Base-by-base conservation (phyloP, 2,888 invertebrate species). In the Trachelus tabidus region DNA sequence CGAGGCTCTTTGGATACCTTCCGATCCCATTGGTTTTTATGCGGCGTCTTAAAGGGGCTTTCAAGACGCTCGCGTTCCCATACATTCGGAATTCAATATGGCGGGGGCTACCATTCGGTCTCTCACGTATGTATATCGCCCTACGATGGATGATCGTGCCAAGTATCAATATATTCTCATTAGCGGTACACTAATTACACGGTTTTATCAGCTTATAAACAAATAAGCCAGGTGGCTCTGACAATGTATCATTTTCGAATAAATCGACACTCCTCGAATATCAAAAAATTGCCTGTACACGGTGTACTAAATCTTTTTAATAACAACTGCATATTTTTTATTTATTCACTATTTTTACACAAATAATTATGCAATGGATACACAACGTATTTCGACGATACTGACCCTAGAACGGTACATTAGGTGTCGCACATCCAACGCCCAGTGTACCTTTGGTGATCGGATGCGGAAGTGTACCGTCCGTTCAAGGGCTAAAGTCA, bases 51-150 rank as follows among this genome's bases (percentile, higher is more conserved):
- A 76, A 79, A 76, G 69, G 56, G 75, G 75, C 77, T 79, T 74
- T 33, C 12, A 71, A 31, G 71, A 71, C 12, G 71, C 71, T 31
- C 31, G 31, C 71, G 71, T 71, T 71, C 71, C 71, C 71, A 71
- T 71, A 71, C 71, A 71, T 71, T 71, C n/a, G 81, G 79, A 85
- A 84, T 83, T 81, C 80, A 76, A 80, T 81, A 77, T 71, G 71
- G 71, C 71, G 71, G 33, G 71, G 15, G 31, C 12, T 31, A 71
- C 6, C 12, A 71, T 71, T 71, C 6, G 15, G 33, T 2, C 33
- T 71, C 71, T 71, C 71, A 33, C 71, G 71, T 71, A 71, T 71
- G 71, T 71, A 71, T 71, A 31, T 31, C 71, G 71, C 23, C 9
- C 56, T 56, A 23, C 56, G 56, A 56, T 56, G 56, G 23, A 56